Evolutionary conservation across 2,797 vertebrate genomes (phyloP).

Genomic region (Pseudochirops corinnae): DNA sequence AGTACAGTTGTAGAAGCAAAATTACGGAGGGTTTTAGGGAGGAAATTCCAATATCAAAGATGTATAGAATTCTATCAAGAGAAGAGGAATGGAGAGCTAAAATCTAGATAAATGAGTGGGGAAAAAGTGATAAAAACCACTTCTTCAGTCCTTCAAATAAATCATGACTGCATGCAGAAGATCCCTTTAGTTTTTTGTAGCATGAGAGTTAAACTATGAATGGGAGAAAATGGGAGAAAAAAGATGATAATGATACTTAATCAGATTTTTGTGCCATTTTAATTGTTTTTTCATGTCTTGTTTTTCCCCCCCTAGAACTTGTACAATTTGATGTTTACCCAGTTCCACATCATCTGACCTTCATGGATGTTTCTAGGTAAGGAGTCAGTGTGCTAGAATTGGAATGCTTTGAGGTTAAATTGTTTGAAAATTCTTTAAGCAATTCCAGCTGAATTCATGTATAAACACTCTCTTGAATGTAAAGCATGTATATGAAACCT

Average conservation of each 20-base stretch:
- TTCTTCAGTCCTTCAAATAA: conserved; percentile 34
- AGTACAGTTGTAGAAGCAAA: not conserved
- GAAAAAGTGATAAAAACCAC: not conserved
- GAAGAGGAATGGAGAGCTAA: not conserved
- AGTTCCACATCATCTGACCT: conserved; percentile 92
- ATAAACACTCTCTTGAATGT: conserved; percentile 24
- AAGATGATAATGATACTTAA: not conserved
- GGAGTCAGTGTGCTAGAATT: conserved; percentile 47
- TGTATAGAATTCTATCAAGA: not conserved
- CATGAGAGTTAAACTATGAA: conserved; percentile 28
- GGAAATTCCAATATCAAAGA: conserved; percentile 7
- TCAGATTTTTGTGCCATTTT: conserved; percentile 86
- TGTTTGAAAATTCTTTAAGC: conserved; percentile 10
- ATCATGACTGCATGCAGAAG: conserved; percentile 39
- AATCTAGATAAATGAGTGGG: not conserved
- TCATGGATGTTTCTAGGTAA: conserved; percentile 98
- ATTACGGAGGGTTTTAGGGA: not conserved
- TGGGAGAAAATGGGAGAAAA: not conserved
- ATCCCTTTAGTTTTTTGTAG: conserved; percentile 34
- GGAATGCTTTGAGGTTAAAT: not conserved
- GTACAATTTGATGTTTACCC: conserved; percentile 93
- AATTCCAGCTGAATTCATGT: conserved; percentile 20
- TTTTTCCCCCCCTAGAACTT: conserved; percentile 88
- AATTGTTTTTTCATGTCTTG: conserved; percentile 82
- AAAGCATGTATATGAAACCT: conserved; percentile 43